A percentile compares a stretch with the other conserved stretches of the same genome.
Evolutionary conservation across 1,140 invertebrate genomes (phyloP).

Genomic region (Drosophila arawakana): DNA sequence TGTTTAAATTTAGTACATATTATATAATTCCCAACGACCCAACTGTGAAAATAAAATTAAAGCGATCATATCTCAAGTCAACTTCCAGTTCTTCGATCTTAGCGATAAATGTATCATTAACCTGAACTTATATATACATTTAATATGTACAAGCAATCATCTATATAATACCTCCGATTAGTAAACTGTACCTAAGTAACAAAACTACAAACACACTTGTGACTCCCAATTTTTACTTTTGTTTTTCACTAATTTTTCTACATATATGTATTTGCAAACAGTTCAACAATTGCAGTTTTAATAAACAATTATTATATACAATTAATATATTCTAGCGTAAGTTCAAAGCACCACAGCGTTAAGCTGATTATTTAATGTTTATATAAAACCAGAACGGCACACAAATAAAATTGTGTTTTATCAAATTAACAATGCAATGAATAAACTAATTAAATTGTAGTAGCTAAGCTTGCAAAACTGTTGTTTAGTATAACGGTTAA

Average conservation of each 20-base stretch:
- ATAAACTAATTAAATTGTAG: slow-evolving; percentile 42
- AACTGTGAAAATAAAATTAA: slow-evolving; percentile 58
- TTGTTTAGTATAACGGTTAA: slow-evolving; percentile 45
- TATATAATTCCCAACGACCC: slow-evolving; percentile 57
- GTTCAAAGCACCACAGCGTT: slow-evolving; percentile 55
- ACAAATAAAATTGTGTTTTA: slow-evolving; percentile 50
- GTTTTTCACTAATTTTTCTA: slow-evolving; percentile 32
- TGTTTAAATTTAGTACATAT: slow-evolving; percentile 53
- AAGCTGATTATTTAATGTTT: slow-evolving; percentile 56
- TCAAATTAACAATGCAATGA: slow-evolving; percentile 59
- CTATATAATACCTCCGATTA: slow-evolving; percentile 78
- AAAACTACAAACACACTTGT: slow-evolving; percentile 35
- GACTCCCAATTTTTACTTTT: slow-evolving; percentile 34
- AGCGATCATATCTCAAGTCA: slow-evolving; percentile 61
- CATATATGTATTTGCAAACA: slow-evolving; percentile 39
- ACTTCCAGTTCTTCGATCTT: slow-evolving; percentile 51
- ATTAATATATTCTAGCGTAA: slow-evolving; percentile 53
- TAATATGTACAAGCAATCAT: slow-evolving; percentile 64
- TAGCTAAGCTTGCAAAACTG: slow-evolving; percentile 45
- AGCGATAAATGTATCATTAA: slow-evolving; percentile 41
- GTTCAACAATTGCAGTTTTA: slow-evolving; percentile 40
- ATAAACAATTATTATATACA: slow-evolving; percentile 56
- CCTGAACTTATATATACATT: slow-evolving; percentile 13
- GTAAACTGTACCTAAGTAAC: slow-evolving; percentile 71
- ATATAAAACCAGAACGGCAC: slow-evolving; percentile 51